Evolutionary conservation across 2,888 invertebrate genomes (phyloP), one percentile per base, ranked within the genome.

Genomic region (Platycheirus rosarum): DNA sequence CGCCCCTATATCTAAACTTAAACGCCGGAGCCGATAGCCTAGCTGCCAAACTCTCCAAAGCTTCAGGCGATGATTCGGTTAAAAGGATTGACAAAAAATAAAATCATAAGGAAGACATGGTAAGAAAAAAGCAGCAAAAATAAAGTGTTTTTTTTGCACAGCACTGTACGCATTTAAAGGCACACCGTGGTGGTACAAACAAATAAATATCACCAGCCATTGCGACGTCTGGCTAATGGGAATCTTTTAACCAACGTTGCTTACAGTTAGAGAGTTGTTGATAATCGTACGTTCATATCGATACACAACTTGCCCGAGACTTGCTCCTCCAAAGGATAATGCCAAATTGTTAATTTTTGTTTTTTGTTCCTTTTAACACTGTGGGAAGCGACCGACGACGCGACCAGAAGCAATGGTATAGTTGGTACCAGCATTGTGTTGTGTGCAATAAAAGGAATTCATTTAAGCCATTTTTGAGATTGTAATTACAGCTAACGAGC

Each of bases 401-500:
- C 7, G 29, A 6, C 8, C 1, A 7, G 29, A 8, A 32, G 29
- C 29, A 6, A 6, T 2, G 23, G 29, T 32, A 8, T 8, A 32
- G 29, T 32, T 32, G 4, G 51, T 26, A 37, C 14, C 23, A 23
- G 6, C 23, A 37, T 57, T 0, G 32, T 69, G 13, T 37, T 20
- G n/a, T 42, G 7, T 23, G 65, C 69, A 60, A 65, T 62, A 53
- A 74, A 84, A 57, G 53, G 74, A 76, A 77, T 66, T 69, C 80
- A 77, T 84, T 80, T 80, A 74, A 74, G 77, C 53, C 77, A 70
- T 66, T 78, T 77, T 73, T 63, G 63, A 82, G 63, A 68, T 71
- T 60, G 80, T 84, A 82, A 85, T 85, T 85, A 82, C 65, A 51
- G 60, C 71, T 77, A 85, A 84, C 80, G 78, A 85, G 74, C 74